Base-by-base conservation (phyloP, 2,888 invertebrate species). In the Drosophila rubida region DNA sequence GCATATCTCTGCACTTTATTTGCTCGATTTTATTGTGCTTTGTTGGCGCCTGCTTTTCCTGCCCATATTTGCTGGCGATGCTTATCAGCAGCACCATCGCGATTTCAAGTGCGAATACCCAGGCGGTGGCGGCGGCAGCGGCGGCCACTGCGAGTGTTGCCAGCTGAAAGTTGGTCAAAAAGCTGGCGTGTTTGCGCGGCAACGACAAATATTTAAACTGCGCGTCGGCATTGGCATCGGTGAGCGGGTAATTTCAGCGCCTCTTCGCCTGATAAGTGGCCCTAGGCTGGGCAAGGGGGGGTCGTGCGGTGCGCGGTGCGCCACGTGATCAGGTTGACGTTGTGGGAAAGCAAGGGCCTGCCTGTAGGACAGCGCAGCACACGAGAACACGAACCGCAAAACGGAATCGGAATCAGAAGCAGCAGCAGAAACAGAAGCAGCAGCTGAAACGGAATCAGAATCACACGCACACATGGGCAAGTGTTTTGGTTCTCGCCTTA, bases 81-180 rank as follows among this genome's bases (percentile, higher is more conserved):
- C 67, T 71, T 71, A 66, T 71, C 71, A 58, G 19, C 49, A 44
- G 42, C 62, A 61, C 61, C 44, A 41, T 54, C 48, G 54, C 54
- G 61, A 66, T 58, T 57, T 58, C 57, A 71, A 72, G 67, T 72
- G 72, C 61, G 72, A 53, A 49, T 45, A 30, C 46, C n/a, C n/a
- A 35, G n/a, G n/a, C n/a, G n/a, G n/a, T n/a, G n/a, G n/a, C n/a
- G n/a, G n/a, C n/a, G n/a, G n/a, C n/a, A n/a, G n/a, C n/a, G n/a
- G n/a, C n/a, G n/a, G n/a, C n/a, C n/a, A n/a, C n/a, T n/a, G 32
- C 7, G 22, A 8, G 25, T 39, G 8, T 14, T 44, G 53, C 32
- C 27, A 60, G n/a, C n/a, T n/a, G 74, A 80, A 80, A 75, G 70
- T 80, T 82, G 80, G 80, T 80, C 82, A 80, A 76, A 79, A 79